Conservation (phyloP, 2,797 vertebrate genomes). For the Nothura maculosa region DNA sequence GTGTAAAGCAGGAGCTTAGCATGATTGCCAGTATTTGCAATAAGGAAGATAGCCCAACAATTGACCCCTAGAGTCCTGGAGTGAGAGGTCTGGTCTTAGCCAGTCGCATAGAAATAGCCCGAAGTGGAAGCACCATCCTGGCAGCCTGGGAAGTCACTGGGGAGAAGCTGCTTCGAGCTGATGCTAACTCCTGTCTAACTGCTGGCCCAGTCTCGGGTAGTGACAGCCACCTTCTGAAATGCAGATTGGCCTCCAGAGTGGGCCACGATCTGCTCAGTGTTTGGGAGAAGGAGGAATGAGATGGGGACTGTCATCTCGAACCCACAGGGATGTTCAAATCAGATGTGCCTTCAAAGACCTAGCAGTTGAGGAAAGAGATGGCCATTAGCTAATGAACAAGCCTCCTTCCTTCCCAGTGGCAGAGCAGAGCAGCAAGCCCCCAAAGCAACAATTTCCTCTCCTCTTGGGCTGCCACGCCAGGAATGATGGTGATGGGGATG, state of each 20-base stretch:
- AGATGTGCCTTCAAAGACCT: not conserved
- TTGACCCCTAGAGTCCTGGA: not conserved
- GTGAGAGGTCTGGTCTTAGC: not conserved
- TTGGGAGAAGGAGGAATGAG: no score
- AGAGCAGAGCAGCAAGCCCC: not conserved
- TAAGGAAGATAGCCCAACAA: constrained; percentile 10
- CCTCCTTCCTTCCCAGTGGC: not conserved
- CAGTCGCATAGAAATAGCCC: not conserved
- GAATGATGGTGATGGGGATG: not conserved
- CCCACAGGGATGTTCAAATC: not conserved
- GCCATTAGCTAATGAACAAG: not conserved
- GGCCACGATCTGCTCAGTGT: not conserved
- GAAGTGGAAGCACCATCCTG: not conserved
- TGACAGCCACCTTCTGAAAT: not conserved
- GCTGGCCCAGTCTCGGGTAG: not conserved
- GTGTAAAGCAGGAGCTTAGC: not conserved
- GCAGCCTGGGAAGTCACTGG: not conserved
- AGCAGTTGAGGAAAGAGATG: not conserved
- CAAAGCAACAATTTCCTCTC: not conserved
- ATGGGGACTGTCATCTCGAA: not conserved
- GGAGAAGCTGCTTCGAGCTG: not conserved
- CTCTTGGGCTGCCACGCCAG: not conserved
- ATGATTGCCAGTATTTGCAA: not conserved
- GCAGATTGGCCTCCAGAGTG: not conserved
- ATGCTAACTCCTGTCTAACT: not conserved